Evolutionary conservation across 1,140 invertebrate species (phyloP), one percentile per base, ranked within the genome.

Genomic region (Coenobita brevimanus): DNA sequence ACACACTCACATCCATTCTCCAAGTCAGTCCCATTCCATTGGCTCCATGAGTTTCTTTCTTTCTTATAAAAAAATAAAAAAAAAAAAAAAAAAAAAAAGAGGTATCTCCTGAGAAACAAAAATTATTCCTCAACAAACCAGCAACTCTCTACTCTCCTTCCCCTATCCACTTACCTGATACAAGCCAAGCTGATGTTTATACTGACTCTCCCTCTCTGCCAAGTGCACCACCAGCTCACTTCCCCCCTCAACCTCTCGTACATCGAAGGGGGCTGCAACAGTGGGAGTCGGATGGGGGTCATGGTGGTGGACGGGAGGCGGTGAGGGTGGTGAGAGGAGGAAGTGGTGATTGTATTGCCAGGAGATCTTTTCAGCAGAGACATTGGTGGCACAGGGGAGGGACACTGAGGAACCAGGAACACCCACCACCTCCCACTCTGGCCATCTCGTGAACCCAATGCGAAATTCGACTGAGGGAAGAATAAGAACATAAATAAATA

Each of bases 331-430:
- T 17, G 76, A 41, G n/a, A 73, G 76, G 15, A 81, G 64, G 76
- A 87, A 87, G 76, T 87, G 84, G 30, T 80, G 76, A 64, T 81
- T 87, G 76, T 73, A 81, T 2, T 81, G 60, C 84, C 84, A 87
- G n/a, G 84, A 87, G 1, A 87, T 87, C 84, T 87, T 87, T 10
- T 87, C 84, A 3, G 84, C 84, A 1, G 75, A 80, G 62, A 78
- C 76, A 64, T 87, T 87, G 76, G 84, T 87, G 76, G 84, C 73
- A 33, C 84, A 87, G 15, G 84, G 64, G 0, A 87, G 62, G 4
- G 60, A 15, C 2, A 87, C 43, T 21, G 67, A 43, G 2, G 41
- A 38, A 8, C 84, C 84, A 10, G 76, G 76, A n/a, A 81, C 76
- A 10, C 75, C 84, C 2, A 73, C 60, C 46, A 87, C 76, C 43